Evolutionary conservation across 2,888 invertebrate species (phyloP).

Genomic region (Hypolimnas misippus): DNA sequence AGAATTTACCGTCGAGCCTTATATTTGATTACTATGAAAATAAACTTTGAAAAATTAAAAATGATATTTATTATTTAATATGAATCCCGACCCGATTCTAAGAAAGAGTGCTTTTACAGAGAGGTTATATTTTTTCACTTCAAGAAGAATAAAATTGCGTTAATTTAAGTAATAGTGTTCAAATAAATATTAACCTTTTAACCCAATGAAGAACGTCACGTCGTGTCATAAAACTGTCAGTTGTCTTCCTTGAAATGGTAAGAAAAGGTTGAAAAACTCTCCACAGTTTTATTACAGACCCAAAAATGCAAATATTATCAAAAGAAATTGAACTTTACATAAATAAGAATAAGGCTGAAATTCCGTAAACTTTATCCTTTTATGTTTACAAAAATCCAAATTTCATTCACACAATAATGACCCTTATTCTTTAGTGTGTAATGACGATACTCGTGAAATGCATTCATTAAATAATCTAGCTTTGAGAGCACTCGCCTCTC

Average conservation of each 20-base stretch:
- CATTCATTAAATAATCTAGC: neutral
- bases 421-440: neutral
- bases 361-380: neutral
- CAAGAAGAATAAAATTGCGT: too few relatives aligned
- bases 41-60: too few relatives aligned
- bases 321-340: neutral
- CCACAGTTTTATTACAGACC: conserved; percentile 2
- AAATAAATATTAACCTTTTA: neutral
- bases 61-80: too few relatives aligned
- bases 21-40: too few relatives aligned
- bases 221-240: conserved; percentile 11
- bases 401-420: neutral
- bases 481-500: conserved; percentile 1
- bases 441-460: neutral
- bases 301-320: neutral
- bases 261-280: conserved; percentile 7
- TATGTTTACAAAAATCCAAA: neutral
- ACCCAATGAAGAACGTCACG: conserved; percentile 6
- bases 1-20: too few relatives aligned
- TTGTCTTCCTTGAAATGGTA: conserved; percentile 2
- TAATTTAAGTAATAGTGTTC: too few relatives aligned
- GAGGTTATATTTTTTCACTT: too few relatives aligned
- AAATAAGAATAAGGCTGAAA: neutral
- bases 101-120: too few relatives aligned
- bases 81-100: too few relatives aligned